Evolutionary conservation across 2,888 invertebrate genomes (phyloP), one percentile per base, ranked within the genome.

Genomic region (Tetheella fluctuosa): DNA sequence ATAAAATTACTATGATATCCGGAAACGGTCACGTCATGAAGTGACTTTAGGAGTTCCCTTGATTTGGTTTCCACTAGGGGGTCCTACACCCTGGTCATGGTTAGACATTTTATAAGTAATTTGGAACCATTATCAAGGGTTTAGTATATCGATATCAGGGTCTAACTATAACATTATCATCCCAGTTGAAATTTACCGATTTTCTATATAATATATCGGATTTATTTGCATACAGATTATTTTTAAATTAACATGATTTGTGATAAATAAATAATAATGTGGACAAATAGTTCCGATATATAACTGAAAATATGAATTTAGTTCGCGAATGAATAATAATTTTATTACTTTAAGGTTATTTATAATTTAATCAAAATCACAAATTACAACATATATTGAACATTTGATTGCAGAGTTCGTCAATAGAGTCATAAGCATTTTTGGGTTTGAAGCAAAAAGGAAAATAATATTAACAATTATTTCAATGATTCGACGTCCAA

Each of bases 51-150:
- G 58, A 77, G 84, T 93, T 92, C 93, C 94, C 93, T 95, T 95
- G 96, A 96, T 96, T 96, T 96, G 96, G 96, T 95, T 96, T 96
- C 95, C 95, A 95, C 94, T 94, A 94, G 7, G 94, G 95, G 95
- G 94, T 94, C 94, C 93, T 93, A 92, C 88, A 94, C 94, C 94
- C 94, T 94, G 92, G 79, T 89, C 80, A 74, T 66, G 77, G 76
- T 73, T 71, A 74, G 67, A 71, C 10, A 71, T 61, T 79, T 67
- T 77, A 69, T 69, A 39, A 39, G 39, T n/a, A 39, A 25, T 71
- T 83, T 81, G 83, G 76, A 88, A 86, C 83, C 85, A 76, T 76
- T 83, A 84, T 87, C 85, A 85, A 86, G 81, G 85, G 80, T 77
- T 65, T 8, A 5, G 3, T 23, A 25, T 2, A 53, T 23, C 8